Evolutionary conservation across 2,888 invertebrate genomes (phyloP).

Genomic region (Phyllotreta striolata): DNA sequence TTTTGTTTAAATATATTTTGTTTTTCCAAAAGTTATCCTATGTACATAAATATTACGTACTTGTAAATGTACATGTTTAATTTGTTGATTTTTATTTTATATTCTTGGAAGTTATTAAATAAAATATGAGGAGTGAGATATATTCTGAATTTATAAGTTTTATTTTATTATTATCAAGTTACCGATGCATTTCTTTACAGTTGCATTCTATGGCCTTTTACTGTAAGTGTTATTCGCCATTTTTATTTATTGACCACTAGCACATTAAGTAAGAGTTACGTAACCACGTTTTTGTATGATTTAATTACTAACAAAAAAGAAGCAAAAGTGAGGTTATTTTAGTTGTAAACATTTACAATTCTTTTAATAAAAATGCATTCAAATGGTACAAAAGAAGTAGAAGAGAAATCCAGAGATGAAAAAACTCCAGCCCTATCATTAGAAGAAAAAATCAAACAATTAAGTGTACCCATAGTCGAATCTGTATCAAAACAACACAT

Average conservation of each 20-base stretch:
- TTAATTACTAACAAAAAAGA: too few relatives aligned
- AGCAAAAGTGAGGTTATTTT: too few relatives aligned
- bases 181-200: conserved; percentile 1
- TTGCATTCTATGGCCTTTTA: not conserved
- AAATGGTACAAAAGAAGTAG: not conserved
- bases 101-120: conserved; percentile 38
- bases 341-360: too few relatives aligned
- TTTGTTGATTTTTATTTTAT: conserved; percentile 41
- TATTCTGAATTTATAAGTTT: conserved; percentile 20
- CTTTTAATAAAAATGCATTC: not conserved
- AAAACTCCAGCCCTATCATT: not conserved
- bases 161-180: too few relatives aligned
- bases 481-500: conserved; percentile 37
- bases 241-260: too few relatives aligned
- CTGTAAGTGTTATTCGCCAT: not conserved
- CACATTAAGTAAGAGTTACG: too few relatives aligned
- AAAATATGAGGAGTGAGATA: conserved; percentile 34
- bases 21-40: conserved; percentile 32
- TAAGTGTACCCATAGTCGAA: conserved; percentile 40
- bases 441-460: conserved; percentile 37
- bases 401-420: not conserved
- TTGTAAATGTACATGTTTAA: conserved; percentile 36
- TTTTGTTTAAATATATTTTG: conserved; percentile 34
- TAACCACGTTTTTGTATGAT: too few relatives aligned
- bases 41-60: conserved; percentile 37